These are phyloP conservation scores for Fragum fragum DNA, from an alignment of 2,888 invertebrate species.

Conservation along the genomic window DNA sequence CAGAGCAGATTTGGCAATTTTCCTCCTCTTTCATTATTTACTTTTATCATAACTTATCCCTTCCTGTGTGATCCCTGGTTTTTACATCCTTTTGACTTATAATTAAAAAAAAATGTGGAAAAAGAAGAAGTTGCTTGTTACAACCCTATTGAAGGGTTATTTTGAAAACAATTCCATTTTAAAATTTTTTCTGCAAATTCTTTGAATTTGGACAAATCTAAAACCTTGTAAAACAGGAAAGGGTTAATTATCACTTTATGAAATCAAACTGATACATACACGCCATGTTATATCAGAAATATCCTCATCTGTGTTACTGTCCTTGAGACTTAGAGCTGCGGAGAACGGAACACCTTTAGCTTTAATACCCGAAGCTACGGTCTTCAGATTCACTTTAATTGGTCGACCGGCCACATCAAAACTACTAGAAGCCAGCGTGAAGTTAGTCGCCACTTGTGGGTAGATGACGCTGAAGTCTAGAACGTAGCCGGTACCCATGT, in stretches of 20 bases:
- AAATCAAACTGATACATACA: slow-evolving; percentile 41
- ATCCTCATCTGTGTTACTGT: slow-evolving; percentile 61
- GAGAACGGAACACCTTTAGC: slow-evolving; percentile 56
- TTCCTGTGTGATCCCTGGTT: no score
- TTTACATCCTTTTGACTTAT: background rate
- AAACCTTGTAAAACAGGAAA: no score
- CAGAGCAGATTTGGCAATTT: no score
- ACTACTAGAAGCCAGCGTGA: slow-evolving; percentile 62
- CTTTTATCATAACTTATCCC: no score
- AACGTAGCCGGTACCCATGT: slow-evolving; percentile 76
- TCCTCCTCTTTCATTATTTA: no score
- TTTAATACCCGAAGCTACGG: slow-evolving; percentile 56
- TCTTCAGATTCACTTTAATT: slow-evolving; percentile 54
- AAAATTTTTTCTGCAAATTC: no score
- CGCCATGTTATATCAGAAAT: slow-evolving; percentile 72
- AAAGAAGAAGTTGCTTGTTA: background rate
- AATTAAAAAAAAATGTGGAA: background rate
- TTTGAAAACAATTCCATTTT: no score
- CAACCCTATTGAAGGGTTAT: no score
- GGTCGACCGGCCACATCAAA: slow-evolving; percentile 66
- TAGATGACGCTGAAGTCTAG: slow-evolving; percentile 75
- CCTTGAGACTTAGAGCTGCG: slow-evolving; percentile 62
- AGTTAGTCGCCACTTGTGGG: slow-evolving; percentile 72
- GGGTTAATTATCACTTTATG: no score
- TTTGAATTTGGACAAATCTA: no score